Evolutionary conservation across 1,140 invertebrate species (phyloP), one percentile per base, ranked within the genome.

Genomic region (Bombus superbus): DNA sequence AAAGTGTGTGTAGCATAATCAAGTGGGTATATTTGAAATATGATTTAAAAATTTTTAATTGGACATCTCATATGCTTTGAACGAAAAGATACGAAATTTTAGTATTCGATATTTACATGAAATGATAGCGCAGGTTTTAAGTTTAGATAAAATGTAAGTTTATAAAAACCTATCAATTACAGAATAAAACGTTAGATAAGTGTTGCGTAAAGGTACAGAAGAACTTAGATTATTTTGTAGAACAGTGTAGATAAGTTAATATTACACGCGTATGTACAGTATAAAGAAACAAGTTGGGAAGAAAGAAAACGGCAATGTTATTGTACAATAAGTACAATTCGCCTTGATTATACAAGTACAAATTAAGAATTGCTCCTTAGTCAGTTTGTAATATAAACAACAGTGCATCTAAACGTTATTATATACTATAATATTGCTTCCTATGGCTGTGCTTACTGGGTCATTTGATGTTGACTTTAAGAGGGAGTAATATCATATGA

Each of bases 401-500:
- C n/a, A 77, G 68, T 81, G 66, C 87, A 88, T 86, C 83, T 86
- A 88, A 90, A 86, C 57, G 18, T 85, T 88, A 86, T 42, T 68
- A 86, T 81, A 69, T 88, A 91, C 32, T 76, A 88, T 82, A 90
- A 90, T 90, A 90, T 90, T 90, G 89, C 89, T 90, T 90, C 89
- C 89, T 90, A 90, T 90, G 89, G 89, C 94, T 95, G 94, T 95
- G 94, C 95, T 94, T 92, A 93, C 88, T 91, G 93, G 81, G 92
- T 93, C 92, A 94, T 93, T 92, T 94, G 94, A 95, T 95, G 94
- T 95, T 95, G 94, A 94, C 92, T 95, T 92, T 94, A 92, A 94
- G 94, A 94, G 94, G 93, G 92, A 94, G 91, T 95, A 94, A 95
- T 95, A 92, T 94, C 94, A 94, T 92, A 92, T 94, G 92, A 92